Percentiles rank a stretch among this genome's conserved stretches.
Conservation (phyloP, 2,113 vertebrate species). For the Tyto alba region DNA sequence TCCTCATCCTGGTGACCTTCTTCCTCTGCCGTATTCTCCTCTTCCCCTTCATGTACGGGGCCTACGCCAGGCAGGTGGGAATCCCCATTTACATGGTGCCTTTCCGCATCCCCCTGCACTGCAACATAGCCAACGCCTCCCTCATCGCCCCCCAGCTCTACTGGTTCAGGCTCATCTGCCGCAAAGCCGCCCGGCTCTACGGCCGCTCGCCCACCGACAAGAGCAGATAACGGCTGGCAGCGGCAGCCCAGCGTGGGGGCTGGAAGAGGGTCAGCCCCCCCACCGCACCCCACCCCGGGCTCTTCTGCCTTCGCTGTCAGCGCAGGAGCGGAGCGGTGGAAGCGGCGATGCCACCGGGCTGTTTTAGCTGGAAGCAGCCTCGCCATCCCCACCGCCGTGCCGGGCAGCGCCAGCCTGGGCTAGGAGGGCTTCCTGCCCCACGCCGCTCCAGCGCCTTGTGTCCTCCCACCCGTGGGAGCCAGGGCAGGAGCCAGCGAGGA, state of each 20-base stretch:
- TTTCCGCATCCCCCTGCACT: slow-evolving; percentile 82
- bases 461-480: not conserved
- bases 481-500: not conserved
- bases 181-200: slow-evolving; percentile 87
- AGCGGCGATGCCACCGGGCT: not conserved
- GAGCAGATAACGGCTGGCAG: slow-evolving; percentile 25
- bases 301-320: not conserved
- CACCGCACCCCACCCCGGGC: not conserved
- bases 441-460: not conserved
- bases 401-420: not conserved
- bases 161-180: slow-evolving; percentile 93
- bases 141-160: slow-evolving; percentile 95
- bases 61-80: slow-evolving; percentile 81
- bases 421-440: not conserved
- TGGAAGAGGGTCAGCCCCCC: not conserved
- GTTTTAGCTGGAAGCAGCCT: not conserved
- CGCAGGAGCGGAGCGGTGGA: not conserved
- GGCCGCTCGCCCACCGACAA: slow-evolving; percentile 42
- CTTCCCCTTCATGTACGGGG: slow-evolving; percentile 96
- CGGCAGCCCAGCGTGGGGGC: not conserved
- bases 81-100: slow-evolving; percentile 83
- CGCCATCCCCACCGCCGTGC: not conserved
- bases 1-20: slow-evolving; percentile 88
- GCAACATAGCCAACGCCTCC: slow-evolving; percentile 86
- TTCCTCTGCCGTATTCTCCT: slow-evolving; percentile 91